Evolutionary conservation across 2,113 vertebrate genomes (phyloP).

Genomic region (Crotalus viridis): DNA sequence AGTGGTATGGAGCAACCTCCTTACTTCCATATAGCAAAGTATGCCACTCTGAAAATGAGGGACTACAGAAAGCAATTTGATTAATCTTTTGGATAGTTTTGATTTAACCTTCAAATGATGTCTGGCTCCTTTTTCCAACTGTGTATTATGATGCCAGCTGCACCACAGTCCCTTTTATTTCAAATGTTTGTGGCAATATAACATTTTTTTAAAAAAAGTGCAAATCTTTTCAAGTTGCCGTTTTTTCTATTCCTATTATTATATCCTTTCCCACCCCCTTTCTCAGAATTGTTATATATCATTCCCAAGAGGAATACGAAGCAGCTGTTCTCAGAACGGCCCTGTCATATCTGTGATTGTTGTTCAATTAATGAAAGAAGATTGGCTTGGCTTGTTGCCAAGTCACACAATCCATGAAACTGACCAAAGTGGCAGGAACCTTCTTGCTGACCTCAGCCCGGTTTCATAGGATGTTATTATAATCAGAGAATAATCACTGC

Average conservation of each 20-base stretch:
- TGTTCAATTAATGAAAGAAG: constrained; percentile 25
- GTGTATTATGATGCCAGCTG: not conserved
- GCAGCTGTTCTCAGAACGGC: not conserved
- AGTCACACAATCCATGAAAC: not conserved
- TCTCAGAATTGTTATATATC: not conserved
- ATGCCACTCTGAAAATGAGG: not conserved
- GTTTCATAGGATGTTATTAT: constrained; percentile 11
- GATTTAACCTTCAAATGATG: not conserved
- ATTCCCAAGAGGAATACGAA: constrained; percentile 17
- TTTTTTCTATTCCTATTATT: not conserved
- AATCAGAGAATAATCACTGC: constrained; percentile 12
- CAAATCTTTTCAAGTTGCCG: not conserved
- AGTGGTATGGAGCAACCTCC: not conserved
- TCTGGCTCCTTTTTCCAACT: not conserved
- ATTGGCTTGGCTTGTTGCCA: constrained; percentile 11
- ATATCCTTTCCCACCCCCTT: not conserved
- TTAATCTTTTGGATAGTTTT: not conserved
- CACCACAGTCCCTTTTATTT: not conserved
- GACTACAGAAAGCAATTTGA: not conserved
- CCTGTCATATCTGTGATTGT: not conserved
- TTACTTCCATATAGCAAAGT: not conserved
- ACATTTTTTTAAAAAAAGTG: not conserved
- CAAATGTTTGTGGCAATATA: not conserved
- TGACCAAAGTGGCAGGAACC: not conserved
- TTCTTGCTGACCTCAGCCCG: constrained; percentile 7